A percentile compares a stretch with the other conserved stretches of the same genome.
These are phyloP conservation scores for Stenichneumon culpator DNA, from an alignment of 2,888 invertebrate genomes.

Conservation along the genomic window DNA sequence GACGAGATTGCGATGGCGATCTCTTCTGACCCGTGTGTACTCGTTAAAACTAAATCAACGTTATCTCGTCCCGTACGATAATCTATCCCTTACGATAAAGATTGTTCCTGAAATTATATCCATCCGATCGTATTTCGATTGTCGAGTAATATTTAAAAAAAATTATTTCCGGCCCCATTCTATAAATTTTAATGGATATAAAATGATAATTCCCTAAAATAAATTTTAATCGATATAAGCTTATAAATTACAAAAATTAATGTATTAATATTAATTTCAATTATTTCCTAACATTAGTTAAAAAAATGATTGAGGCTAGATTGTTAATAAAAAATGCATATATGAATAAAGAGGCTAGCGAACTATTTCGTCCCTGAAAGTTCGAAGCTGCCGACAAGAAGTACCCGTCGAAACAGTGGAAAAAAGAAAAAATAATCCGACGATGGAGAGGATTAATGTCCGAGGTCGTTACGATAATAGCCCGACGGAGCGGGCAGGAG, in stretches of 20 bases:
- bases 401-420: constrained; percentile 16
- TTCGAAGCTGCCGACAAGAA: not conserved
- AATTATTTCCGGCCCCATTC: not conserved
- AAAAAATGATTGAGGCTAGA: not conserved
- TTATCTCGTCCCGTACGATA: not conserved
- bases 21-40: not conserved
- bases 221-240: not conserved
- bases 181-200: not conserved
- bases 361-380: constrained; percentile 14
- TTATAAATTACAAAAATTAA: not conserved
- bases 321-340: constrained; percentile 15
- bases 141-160: too few relatives aligned
- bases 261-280: not conserved
- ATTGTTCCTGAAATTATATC: not conserved
- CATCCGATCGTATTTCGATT: too few relatives aligned
- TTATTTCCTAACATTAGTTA: not conserved
- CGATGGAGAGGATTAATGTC: constrained; percentile 52
- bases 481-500: constrained; percentile 19
- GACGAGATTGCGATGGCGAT: not conserved
- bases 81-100: not conserved
- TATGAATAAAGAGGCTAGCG: not conserved
- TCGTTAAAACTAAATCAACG: not conserved
- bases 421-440: constrained; percentile 46
- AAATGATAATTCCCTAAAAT: not conserved
- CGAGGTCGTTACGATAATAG: constrained; percentile 59